These are phyloP conservation scores for Melanogrammus aeglefinus DNA, from an alignment of 2,797 vertebrate genomes.

Conservation along the genomic window DNA sequence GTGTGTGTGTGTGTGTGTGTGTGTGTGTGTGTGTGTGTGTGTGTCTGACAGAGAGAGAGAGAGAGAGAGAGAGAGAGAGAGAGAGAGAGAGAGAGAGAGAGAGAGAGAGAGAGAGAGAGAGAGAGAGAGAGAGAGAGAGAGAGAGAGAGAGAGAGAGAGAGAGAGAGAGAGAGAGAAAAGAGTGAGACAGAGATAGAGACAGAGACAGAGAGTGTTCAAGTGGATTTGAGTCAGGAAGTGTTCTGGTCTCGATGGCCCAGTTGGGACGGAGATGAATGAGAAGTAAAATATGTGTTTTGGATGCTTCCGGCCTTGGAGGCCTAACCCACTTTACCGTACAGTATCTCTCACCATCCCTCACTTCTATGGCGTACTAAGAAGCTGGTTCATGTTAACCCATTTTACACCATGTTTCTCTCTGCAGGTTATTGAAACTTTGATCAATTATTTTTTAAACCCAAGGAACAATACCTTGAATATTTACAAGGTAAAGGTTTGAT, in stretches of 20 bases:
- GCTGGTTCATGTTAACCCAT: not conserved
- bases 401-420: not conserved
- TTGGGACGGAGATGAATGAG: not conserved
- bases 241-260: not conserved
- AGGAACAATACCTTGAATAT: not conserved
- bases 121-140: too few species aligned
- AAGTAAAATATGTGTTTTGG: not conserved
- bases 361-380: not conserved
- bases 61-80: too few species aligned
- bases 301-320: not conserved
- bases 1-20: too few species aligned
- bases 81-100: too few species aligned
- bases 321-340: not conserved
- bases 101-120: too few species aligned
- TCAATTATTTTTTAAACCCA: not conserved
- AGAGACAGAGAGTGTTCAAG: not conserved
- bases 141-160: too few species aligned
- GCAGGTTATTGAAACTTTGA: not conserved
- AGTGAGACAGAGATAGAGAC: too few species aligned
- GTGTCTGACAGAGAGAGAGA: too few species aligned
- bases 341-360: slow-evolving; percentile 1
- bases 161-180: too few species aligned
- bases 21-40: too few species aligned
- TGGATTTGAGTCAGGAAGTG: too few species aligned
- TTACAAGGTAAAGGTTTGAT: too few species aligned